Evolutionary conservation across 1,140 invertebrate genomes (phyloP).

Genomic region (Bicyclus anynana): DNA sequence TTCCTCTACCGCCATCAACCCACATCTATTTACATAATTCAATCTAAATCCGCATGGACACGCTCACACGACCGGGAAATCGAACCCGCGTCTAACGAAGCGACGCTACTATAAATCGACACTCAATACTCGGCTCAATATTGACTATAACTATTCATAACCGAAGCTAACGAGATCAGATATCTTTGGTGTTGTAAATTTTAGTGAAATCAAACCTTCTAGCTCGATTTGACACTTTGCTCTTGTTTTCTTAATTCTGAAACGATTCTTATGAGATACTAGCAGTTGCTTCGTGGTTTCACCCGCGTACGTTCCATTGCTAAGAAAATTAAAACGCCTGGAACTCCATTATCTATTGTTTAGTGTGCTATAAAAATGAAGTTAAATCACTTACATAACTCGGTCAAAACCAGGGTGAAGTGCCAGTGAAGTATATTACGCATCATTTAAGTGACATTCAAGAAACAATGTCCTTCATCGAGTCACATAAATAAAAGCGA

Average conservation of each 20-base stretch:
- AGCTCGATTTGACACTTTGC: no score
- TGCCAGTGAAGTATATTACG: no score
- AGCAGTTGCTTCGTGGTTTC: no score
- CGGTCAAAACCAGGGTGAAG: no score
- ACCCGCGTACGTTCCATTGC: no score
- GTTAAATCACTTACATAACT: no score
- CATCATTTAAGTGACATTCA: no score
- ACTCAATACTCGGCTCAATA: neutral
- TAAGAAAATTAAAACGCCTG: no score
- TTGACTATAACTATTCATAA: neutral
- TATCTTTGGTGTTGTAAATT: slow-evolving; percentile 1
- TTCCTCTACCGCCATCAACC: neutral
- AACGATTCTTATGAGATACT: no score
- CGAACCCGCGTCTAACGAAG: slow-evolving; percentile 5
- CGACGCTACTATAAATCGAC: slow-evolving; percentile 8
- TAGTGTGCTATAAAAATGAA: no score
- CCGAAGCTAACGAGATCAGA: neutral
- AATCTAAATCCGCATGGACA: slow-evolving; percentile 8
- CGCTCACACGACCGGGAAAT: slow-evolving; percentile 11
- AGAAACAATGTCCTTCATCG: neutral
- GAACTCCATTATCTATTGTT: no score
- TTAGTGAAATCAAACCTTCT: neutral
- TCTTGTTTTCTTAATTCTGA: no score
- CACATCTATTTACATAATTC: neutral
- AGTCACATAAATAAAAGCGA: neutral